Percentiles rank a stretch among this genome's conserved stretches.
These are phyloP conservation scores for Periophthalmus magnuspinnatus DNA, from an alignment of 2,797 vertebrate genomes.

Conservation along the genomic window DNA sequence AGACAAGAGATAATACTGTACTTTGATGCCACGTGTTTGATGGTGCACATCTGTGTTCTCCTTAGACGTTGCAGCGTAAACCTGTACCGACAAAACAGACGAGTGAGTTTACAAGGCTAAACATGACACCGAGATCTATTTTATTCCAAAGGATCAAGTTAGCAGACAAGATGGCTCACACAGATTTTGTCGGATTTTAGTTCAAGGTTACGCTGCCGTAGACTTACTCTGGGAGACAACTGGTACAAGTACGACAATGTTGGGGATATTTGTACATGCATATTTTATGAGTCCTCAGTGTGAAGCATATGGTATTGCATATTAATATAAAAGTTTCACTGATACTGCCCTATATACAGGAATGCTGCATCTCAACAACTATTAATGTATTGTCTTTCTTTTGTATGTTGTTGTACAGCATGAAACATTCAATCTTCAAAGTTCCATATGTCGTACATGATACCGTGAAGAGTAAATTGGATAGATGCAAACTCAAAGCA, in stretches of 20 bases:
- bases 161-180: constrained; percentile 27
- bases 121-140: not conserved
- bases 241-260: not conserved
- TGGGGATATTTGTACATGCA: not conserved
- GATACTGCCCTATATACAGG: not conserved
- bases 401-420: not conserved
- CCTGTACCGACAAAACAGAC: not conserved
- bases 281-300: not conserved
- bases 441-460: not conserved
- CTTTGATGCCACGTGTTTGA: constrained; percentile 22
- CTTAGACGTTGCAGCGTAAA: constrained; percentile 6
- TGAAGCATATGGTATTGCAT: not conserved
- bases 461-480: not conserved
- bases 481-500: not conserved
- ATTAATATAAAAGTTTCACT: not conserved
- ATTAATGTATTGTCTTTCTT: not conserved
- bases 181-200: not conserved
- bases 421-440: not conserved
- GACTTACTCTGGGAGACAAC: not conserved
- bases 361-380: not conserved
- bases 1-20: not conserved
- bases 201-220: not conserved
- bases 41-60: constrained; percentile 4
- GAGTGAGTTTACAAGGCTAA: not conserved
- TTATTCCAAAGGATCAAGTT: not conserved